Evolutionary conservation across 2,888 invertebrate species (phyloP).

Genomic region (Standfussiana lucernea): DNA sequence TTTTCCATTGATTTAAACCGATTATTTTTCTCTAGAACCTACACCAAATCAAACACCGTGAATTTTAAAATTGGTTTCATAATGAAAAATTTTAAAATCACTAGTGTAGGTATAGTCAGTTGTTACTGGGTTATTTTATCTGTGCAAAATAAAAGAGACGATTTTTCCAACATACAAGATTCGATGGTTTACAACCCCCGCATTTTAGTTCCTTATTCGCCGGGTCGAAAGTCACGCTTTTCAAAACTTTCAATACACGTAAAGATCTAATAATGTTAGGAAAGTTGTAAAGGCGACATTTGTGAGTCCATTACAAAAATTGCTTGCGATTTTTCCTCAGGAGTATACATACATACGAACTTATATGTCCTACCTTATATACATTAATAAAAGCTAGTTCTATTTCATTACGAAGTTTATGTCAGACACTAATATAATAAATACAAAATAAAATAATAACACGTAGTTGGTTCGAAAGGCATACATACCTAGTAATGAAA

Average conservation of each 20-base stretch:
- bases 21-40: background rate
- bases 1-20: background rate
- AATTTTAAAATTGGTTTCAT: too few relatives aligned
- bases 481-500: background rate
- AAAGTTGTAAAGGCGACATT: constrained; percentile 40
- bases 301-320: constrained; percentile 52
- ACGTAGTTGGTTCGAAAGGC: background rate
- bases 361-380: background rate
- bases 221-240: constrained; percentile 28
- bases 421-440: too few relatives aligned
- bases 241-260: constrained; percentile 50
- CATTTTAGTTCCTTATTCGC: constrained; percentile 14
- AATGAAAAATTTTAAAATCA: too few relatives aligned
- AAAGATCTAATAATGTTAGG: constrained; percentile 39
- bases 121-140: background rate
- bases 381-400: constrained; percentile 4
- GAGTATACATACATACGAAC: background rate
- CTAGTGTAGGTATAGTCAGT: background rate
- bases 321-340: constrained; percentile 28
- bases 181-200: constrained; percentile 21
- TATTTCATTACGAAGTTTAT: constrained; percentile 10
- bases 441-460: background rate
- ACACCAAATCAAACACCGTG: background rate
- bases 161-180: background rate
- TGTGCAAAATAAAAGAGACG: background rate